Percentiles rank a stretch among this genome's conserved stretches.
These are phyloP conservation scores for Frankliniella intonsa DNA, from an alignment of 2,888 invertebrate genomes.

Conservation along the genomic window DNA sequence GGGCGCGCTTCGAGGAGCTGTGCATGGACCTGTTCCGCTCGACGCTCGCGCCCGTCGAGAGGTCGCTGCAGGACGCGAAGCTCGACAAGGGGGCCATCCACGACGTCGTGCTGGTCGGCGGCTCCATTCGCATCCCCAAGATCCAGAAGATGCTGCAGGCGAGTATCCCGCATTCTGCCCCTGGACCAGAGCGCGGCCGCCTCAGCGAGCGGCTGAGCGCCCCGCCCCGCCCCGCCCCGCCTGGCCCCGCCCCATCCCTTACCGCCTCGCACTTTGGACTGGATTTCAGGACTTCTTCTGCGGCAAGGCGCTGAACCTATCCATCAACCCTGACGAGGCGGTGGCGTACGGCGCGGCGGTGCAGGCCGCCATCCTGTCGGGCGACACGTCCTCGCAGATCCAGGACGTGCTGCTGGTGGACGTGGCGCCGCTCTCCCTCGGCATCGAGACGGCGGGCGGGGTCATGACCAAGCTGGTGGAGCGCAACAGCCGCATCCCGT, in stretches of 20 bases:
- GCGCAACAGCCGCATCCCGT: conserved; percentile 54
- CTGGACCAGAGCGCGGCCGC: neutral
- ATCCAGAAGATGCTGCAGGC: conserved; percentile 62
- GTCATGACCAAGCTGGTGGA: conserved; percentile 65
- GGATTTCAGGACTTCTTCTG: conserved; percentile 63
- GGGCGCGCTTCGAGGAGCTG: conserved; percentile 72
- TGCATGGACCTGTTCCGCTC: conserved; percentile 66
- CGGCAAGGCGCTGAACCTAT: conserved; percentile 75
- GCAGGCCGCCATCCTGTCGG: conserved; percentile 85
- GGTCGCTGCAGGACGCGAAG: conserved; percentile 71
- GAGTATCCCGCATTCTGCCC: conserved; percentile 35
- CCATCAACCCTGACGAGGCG: conserved; percentile 85
- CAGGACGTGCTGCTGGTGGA: conserved; percentile 69
- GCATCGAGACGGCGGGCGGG: conserved; percentile 76
- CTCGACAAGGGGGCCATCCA: conserved; percentile 70
- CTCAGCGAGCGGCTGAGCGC: neutral
- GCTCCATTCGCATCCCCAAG: conserved; percentile 75
- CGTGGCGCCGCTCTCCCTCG: conserved; percentile 64
- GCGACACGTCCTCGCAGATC: conserved; percentile 55
- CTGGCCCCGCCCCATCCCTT: no score
- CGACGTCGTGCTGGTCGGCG: conserved; percentile 77
- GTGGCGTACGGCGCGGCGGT: conserved; percentile 93
- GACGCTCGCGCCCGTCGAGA: conserved; percentile 72
- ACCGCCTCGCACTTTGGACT: neutral
- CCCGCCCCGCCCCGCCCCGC: no score